Base-by-base conservation (phyloP, 1,140 invertebrate species). In the Paramacrobiotus metropolitanus region DNA sequence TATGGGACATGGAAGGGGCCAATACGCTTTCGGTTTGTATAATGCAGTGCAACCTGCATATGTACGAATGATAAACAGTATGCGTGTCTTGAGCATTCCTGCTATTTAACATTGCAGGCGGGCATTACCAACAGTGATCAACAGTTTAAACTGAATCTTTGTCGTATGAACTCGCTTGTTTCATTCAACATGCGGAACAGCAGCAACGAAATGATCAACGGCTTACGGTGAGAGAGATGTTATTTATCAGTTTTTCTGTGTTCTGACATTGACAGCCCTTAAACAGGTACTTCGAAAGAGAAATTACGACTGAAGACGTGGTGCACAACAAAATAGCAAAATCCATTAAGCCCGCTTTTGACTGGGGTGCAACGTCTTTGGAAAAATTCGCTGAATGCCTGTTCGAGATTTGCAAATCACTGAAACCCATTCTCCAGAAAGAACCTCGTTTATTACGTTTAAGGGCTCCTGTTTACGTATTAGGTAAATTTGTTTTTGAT, bases 391-490 rank as follows among this genome's bases (percentile, higher is more conserved):
- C 48, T 21, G 48, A 55, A 24, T 55, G 48, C 48, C 48, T 55
- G 15, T 24, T 55, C 15, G 48, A 55, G 24, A 21, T 55, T 21
- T 55, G 48, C 48, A 55, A 55, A 21, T 15, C 21, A 15, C 21
- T 55, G 15, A 55, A 55, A 55, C 48, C 48, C 9, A 55, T 55
- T 24, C 62, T 74, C 3, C 62, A 63, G 31, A 66, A 67, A 34
- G 77, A 78, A 67, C 69, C 75, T 2, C 62, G 77, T 59, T 67
- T 78, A 4, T 65, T 80, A n/a, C 69, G 70, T 63, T 66, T 80
- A 0, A 67, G 68, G 40, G 72, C 78, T 15, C 78, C 79, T 15
- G 70, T 70, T 29, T 80, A 80, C 66, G 77, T 80, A 40, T 65
- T 80, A 28, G 78, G 78, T 70, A 65, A 66, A 31, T 59, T n/a